Base-by-base conservation (phyloP, 2,888 invertebrate genomes). In the Tenthredo notha region DNA sequence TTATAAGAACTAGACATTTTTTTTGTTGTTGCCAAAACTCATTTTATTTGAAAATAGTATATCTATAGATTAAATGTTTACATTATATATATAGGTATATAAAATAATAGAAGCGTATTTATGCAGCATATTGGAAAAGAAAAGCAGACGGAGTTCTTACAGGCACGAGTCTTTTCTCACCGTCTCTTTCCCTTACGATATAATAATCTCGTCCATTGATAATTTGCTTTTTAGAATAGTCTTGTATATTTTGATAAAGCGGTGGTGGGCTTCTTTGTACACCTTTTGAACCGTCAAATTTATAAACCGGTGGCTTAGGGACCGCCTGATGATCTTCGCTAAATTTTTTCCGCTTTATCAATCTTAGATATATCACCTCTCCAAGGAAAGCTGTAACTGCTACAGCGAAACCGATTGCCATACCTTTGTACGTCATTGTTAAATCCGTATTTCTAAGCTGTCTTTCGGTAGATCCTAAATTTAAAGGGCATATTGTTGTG, bases 141-240 rank as follows among this genome's bases (percentile, higher is more conserved):
- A 97, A 95, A 15, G 97, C 97, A 0, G 97, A 97, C 0, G 97
- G 97, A 3, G 96, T 95, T 87, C 97, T 94, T 0, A 96, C 94
- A 0, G 97, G 97, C 82, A 97, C 95, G 85, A 97, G 94, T 88
- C 96, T 95, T n/a, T 94, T 95, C 29, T 95, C 95, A 0, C 97
- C 97, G 85, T 94, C 94, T 3, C 94, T 93, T 29, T 95, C 95
- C 21, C 95, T 95, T 40, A 95, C 94, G 0, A 97, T 95, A 93
- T 96, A 96, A 92, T 97, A 97, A 90, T 97, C 96, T 77, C 97
- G 94, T 0, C 97, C 97, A 89, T 97, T 97, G 58, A 97, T 95
- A 5, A 95, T 94, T 89, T 95, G 94, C 85, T 94, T 94, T 25
- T 94, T 94, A 0, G 94, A 94, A 2, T 93, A 84, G 88, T 93